These are phyloP conservation scores for Sebastes nivosus DNA, from an alignment of 2,797 vertebrate genomes.

Conservation along the genomic window DNA sequence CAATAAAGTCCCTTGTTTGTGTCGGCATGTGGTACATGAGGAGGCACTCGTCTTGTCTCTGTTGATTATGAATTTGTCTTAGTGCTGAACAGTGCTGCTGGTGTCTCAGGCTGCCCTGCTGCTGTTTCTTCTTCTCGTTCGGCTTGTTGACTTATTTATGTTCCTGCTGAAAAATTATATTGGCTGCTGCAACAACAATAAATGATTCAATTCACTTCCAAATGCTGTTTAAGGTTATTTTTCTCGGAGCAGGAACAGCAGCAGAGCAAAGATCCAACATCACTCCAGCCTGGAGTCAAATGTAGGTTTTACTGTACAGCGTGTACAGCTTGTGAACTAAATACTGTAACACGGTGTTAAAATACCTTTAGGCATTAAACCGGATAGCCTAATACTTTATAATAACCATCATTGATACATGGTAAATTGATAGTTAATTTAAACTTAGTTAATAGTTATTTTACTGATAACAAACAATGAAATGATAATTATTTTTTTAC, in stretches of 20 bases:
- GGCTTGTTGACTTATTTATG: conserved; percentile 11
- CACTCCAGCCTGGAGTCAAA: background rate
- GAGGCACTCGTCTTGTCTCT: background rate
- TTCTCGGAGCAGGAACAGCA: background rate
- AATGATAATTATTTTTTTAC: too few relatives aligned
- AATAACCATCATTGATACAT: too few relatives aligned
- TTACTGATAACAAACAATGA: too few relatives aligned
- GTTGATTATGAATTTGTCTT: background rate
- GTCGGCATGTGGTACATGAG: background rate
- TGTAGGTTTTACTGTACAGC: background rate
- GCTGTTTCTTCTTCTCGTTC: background rate
- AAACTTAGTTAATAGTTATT: too few relatives aligned
- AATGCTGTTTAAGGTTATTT: conserved; percentile 32
- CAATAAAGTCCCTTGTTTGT: background rate
- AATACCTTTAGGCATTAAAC: background rate
- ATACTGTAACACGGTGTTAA: background rate
- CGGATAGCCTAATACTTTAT: too few relatives aligned
- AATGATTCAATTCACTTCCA: conserved; percentile 27
- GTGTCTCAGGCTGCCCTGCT: background rate
- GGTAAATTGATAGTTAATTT: too few relatives aligned
- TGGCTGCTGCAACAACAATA: conserved; percentile 16
- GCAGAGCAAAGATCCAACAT: background rate
- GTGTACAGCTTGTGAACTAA: background rate
- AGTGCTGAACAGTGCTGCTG: background rate
- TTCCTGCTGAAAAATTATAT: background rate